Percentiles rank a stretch among this genome's conserved stretches.
Conservation (phyloP, 2,888 invertebrate species). For the Drosophila neotestacea region DNA sequence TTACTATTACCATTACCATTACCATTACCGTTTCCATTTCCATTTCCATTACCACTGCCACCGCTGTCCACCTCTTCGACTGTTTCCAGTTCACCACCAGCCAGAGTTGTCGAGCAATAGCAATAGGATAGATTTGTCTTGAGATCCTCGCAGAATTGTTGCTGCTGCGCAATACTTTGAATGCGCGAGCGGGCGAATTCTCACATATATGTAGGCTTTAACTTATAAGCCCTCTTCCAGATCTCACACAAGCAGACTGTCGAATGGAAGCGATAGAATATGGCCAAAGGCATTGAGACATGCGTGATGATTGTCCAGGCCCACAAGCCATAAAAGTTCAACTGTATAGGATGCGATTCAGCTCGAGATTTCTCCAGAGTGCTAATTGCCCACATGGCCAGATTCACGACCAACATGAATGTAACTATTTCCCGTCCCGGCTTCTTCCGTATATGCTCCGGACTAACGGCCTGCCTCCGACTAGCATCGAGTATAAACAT, state of each 20-base stretch:
- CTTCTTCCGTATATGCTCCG: constrained; percentile 93
- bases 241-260: constrained; percentile 98
- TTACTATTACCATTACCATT: constrained; percentile 25
- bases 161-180: constrained; percentile 84
- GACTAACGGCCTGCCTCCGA: constrained; percentile 92
- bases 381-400: constrained; percentile 98
- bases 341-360: constrained; percentile 95
- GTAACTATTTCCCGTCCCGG: constrained; percentile 97
- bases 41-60: constrained; percentile 20
- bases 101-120: constrained; percentile 83
- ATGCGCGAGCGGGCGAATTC: constrained; percentile 85
- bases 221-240: constrained; percentile 98
- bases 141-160: constrained; percentile 83
- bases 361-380: constrained; percentile 96
- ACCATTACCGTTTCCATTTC: constrained; percentile 15
- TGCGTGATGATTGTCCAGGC: constrained; percentile 98
- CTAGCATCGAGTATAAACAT: constrained; percentile 97
- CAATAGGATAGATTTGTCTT: constrained; percentile 83
- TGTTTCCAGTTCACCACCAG: constrained; percentile 81
- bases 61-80: constrained; percentile 82
- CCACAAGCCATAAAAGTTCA: constrained; percentile 96
- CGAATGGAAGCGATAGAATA: constrained; percentile 97
- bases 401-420: constrained; percentile 94
- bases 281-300: constrained; percentile 96
- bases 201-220: constrained; percentile 94